Base-by-base conservation (phyloP, 2,888 invertebrate genomes). In the Platypus cylindrus region DNA sequence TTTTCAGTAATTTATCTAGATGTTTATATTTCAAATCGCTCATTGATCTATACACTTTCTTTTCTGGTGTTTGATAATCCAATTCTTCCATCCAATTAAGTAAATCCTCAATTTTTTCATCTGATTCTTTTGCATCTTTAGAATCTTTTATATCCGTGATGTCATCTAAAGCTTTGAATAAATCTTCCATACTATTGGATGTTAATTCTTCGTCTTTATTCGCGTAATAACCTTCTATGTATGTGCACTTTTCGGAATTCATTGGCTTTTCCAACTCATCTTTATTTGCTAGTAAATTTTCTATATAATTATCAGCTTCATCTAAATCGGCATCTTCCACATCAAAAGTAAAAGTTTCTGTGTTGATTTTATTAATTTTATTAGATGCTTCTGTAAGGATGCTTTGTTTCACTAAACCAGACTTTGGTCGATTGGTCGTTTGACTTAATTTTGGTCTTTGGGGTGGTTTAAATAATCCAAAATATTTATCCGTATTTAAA, bases 151-250 rank as follows among this genome's bases (percentile, higher is more conserved):
- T 30, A 13, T 37, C 34, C 1, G 37, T 30, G 11, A 32, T 34
- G 20, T 38, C 53, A 49, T 61, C 58, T 20, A 63, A 41, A 11
- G 61, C 62, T 45, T 56, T 57, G 14, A 63, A 51, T 30, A 63
- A 48, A 48, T 63, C 60, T 48, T 63, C 63, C 38, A 63, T 62
- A 41, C 63, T 63, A 37, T 55, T 58, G 3, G 59, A 58, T 2
- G 53, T 41, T 17, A 49, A 45, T 35, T 50, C 51, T 17, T 49
- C 49, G 11, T 42, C 38, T 12, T 48, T 49, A 13, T 42, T 37
- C 12, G n/a, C n/a, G 14, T 20, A 4, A 9, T 5, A 11, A 5
- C 48, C 45, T 9, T 46, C 43, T 12, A 40, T 41, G 18, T 29
- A 30, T 31, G 45, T 43, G 35, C 48, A 52, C 39, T 50, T 53